Percentiles rank a stretch among this genome's conserved stretches.
Evolutionary conservation across 2,797 vertebrate genomes (phyloP).

Genomic region (Anas bahamensis): DNA sequence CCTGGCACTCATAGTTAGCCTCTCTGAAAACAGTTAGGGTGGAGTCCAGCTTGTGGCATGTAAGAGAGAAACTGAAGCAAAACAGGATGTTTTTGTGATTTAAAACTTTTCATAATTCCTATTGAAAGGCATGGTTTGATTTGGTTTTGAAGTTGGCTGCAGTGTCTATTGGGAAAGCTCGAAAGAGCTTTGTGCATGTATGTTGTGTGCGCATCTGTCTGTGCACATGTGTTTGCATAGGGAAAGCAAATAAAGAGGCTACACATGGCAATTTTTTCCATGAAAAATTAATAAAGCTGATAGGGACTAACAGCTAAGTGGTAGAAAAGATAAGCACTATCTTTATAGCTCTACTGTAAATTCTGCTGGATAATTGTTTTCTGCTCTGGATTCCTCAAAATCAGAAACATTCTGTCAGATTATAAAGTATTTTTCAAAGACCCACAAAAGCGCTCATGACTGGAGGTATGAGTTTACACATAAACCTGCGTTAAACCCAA

Average conservation of each 20-base stretch:
- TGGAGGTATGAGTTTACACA: background rate
- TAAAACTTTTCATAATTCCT: constrained; percentile 35
- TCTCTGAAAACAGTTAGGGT: constrained; percentile 45
- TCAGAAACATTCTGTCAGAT: background rate
- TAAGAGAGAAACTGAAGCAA: constrained; percentile 28
- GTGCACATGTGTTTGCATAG: fast-evolving
- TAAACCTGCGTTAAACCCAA: background rate
- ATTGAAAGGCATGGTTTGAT: background rate
- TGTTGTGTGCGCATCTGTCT: background rate
- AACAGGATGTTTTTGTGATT: constrained; percentile 58
- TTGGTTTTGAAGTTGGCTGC: background rate
- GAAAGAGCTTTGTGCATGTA: background rate
- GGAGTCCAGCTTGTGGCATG: background rate
- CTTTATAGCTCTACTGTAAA: background rate
- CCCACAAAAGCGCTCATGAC: background rate
- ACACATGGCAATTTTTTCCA: background rate
- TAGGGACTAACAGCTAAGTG: background rate
- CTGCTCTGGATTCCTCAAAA: background rate
- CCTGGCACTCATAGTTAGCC: background rate
- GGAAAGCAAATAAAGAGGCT: background rate
- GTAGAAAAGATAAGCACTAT: background rate
- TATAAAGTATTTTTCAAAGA: background rate
- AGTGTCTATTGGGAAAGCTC: background rate
- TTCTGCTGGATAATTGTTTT: background rate
- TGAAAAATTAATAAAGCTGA: background rate